Percentiles rank a stretch among this genome's conserved stretches.
phyloP scores from a whole-genome alignment of 2,797 vertebrate species.

The Pyrocephalus nanus region DNA sequence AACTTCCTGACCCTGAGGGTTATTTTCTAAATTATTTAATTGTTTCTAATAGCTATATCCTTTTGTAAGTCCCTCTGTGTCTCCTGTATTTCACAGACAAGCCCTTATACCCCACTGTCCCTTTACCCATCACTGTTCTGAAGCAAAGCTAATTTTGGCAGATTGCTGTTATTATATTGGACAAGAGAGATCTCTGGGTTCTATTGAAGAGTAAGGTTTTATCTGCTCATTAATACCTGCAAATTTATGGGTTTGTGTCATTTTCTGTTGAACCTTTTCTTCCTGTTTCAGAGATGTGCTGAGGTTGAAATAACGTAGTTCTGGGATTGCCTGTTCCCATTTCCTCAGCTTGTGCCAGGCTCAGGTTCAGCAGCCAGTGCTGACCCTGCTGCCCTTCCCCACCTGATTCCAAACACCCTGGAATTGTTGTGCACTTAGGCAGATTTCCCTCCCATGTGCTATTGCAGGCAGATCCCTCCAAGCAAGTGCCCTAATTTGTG shows the following conservation, averaged over 20 bases:
- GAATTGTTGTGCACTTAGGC: not conserved
- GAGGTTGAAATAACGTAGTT: not conserved
- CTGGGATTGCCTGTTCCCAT: not conserved
- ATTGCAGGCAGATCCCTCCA: not conserved
- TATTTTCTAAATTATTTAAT: not conserved
- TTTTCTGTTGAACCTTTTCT: not conserved
- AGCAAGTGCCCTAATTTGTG: not conserved
- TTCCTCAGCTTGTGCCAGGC: not conserved
- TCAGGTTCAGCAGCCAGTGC: not conserved
- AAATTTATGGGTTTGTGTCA: not conserved
- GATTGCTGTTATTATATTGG: not conserved
- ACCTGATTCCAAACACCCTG: not conserved
- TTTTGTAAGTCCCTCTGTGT: not conserved
- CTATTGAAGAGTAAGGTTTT: not conserved
- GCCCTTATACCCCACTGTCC: not conserved
- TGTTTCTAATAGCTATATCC: not conserved
- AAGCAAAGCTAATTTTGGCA: not conserved
- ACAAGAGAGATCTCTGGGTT: not conserved
- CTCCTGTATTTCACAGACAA: not conserved
- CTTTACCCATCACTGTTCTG: rapidly evolving
- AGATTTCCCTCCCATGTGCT: not conserved
- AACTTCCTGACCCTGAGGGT: not conserved
- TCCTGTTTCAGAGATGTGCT: not conserved
- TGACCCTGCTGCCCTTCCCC: not conserved
- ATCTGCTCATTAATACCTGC: not conserved